These are phyloP conservation scores for Spilosoma lubricipeda DNA, from an alignment of 2,888 invertebrate species.

Conservation along the genomic window DNA sequence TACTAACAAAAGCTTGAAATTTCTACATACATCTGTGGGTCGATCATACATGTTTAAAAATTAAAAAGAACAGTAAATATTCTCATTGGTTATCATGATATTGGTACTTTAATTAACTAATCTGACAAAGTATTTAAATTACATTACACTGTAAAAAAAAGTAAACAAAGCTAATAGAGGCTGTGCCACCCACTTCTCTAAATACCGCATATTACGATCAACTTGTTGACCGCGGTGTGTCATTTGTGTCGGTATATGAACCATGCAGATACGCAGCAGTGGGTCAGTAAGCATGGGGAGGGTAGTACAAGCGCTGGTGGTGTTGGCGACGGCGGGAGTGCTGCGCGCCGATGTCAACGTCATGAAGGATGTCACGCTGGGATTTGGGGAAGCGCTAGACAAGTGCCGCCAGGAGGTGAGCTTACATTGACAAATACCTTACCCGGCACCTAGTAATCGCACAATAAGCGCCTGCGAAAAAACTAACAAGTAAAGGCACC, in stretches of 20 bases:
- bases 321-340: slow-evolving; percentile 32
- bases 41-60: too few species aligned
- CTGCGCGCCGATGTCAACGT: slow-evolving; percentile 59
- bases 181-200: background rate
- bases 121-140: background rate
- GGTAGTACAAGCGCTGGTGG: slow-evolving; percentile 29
- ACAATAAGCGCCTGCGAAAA: background rate
- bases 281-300: slow-evolving; percentile 15
- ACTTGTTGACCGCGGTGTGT: slow-evolving; percentile 3
- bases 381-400: slow-evolving; percentile 79
- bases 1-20: too few species aligned
- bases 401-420: slow-evolving; percentile 76
- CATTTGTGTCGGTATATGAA: slow-evolving; percentile 29
- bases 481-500: background rate
- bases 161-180: slow-evolving; percentile 12
- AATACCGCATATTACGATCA: slow-evolving; percentile 5
- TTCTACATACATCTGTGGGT: too few species aligned
- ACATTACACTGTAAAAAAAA: slow-evolving; percentile 11
- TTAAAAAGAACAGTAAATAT: background rate
- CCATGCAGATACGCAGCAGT: background rate
- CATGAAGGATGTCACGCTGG: slow-evolving; percentile 81
- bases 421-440: background rate
- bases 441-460: background rate
- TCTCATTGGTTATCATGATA: background rate
- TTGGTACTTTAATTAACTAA: background rate